Evolutionary conservation across 1,140 invertebrate species (phyloP).

Genomic region (Ostrea denselamellosa): DNA sequence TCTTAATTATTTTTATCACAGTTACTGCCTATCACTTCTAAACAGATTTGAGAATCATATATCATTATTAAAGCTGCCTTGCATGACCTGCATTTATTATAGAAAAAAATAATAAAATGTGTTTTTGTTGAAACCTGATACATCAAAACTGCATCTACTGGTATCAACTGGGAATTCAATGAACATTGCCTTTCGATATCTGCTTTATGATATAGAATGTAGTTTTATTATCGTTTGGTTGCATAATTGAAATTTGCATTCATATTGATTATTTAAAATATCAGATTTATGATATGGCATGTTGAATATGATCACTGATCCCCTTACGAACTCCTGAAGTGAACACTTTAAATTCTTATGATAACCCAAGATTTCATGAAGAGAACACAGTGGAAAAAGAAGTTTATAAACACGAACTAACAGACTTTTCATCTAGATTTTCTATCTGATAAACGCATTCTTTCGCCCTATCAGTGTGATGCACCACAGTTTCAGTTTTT

Average conservation of each 20-base stretch:
- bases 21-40: too few species aligned
- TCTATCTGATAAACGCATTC: constrained; percentile 37
- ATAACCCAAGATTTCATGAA: constrained; percentile 24
- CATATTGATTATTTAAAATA: not conserved
- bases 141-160: not conserved
- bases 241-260: constrained; percentile 28
- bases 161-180: not conserved
- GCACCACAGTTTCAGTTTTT: constrained; percentile 25
- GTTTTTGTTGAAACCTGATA: not conserved
- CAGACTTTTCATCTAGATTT: not conserved
- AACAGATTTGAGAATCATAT: not conserved
- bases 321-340: not conserved
- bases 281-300: constrained; percentile 20
- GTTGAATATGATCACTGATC: not conserved
- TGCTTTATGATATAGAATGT: not conserved
- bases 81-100: not conserved
- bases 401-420: not conserved
- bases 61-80: not conserved
- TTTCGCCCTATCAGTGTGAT: constrained; percentile 19
- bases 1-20: too few species aligned
- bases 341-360: not conserved
- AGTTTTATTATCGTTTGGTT: not conserved
- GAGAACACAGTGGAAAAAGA: not conserved
- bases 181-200: not conserved
- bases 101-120: not conserved